Evolutionary conservation across 2,113 vertebrate genomes (phyloP).

Genomic region (Lycocorax pyrrhopterus): DNA sequence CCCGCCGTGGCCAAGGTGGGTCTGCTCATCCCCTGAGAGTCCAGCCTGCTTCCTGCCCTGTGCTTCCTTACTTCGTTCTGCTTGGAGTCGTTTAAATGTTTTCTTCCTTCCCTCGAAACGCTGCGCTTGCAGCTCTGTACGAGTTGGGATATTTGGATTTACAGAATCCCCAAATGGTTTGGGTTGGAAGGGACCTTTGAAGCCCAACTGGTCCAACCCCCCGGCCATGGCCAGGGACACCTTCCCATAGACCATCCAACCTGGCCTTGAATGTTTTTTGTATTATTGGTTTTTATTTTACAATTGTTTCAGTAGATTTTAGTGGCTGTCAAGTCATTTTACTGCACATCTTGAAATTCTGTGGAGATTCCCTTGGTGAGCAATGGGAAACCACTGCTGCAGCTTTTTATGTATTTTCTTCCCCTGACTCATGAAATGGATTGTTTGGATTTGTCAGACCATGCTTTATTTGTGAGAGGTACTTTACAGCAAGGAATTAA

Average conservation of each 20-base stretch:
- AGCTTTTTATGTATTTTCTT: not conserved
- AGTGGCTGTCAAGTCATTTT: not conserved
- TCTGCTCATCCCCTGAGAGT: too few species aligned
- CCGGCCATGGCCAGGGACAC: not conserved
- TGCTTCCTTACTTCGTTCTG: accelerated
- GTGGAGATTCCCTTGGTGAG: not conserved
- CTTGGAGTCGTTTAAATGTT: accelerated
- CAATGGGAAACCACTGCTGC: not conserved
- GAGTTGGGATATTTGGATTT: accelerated
- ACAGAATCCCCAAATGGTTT: not conserved
- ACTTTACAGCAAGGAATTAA: not conserved
- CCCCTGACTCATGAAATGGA: not conserved
- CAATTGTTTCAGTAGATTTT: not conserved
- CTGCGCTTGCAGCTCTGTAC: not conserved
- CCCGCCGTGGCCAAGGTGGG: slow-evolving; percentile 76
- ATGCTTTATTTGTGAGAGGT: not conserved
- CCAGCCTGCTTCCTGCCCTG: not conserved
- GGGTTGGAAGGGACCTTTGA: not conserved
- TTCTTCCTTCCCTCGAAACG: accelerated
- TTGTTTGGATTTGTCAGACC: not conserved
- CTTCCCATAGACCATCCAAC: not conserved
- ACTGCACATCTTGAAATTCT: not conserved
- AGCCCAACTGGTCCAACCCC: not conserved
- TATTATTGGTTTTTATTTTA: not conserved
- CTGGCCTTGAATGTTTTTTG: not conserved